These are phyloP conservation scores for Rhopalosiphum maidis DNA, from an alignment of 1,140 invertebrate species.

Conservation along the genomic window DNA sequence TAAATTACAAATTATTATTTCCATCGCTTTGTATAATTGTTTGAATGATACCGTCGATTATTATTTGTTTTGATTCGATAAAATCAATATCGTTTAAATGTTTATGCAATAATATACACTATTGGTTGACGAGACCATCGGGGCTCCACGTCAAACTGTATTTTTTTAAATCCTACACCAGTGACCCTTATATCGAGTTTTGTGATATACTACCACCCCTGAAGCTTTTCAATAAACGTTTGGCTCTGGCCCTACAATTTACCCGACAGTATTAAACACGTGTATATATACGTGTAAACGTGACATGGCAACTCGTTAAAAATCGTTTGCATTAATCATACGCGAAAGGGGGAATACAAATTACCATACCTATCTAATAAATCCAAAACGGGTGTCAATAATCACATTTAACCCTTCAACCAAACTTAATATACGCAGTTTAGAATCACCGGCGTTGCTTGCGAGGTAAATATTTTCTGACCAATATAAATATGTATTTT, in stretches of 20 bases:
- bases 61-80: background rate
- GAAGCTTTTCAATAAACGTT: background rate
- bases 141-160: background rate
- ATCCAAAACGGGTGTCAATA: background rate
- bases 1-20: background rate
- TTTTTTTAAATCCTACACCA: background rate
- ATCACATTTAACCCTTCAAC: background rate
- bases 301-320: background rate
- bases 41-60: background rate
- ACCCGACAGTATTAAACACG: background rate
- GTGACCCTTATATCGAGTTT: background rate
- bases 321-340: background rate
- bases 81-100: background rate
- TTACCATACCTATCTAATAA: background rate
- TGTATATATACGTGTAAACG: background rate
- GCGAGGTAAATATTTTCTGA: background rate
- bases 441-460: background rate
- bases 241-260: background rate
- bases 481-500: background rate
- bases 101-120: background rate
- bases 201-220: background rate
- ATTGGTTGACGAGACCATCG: background rate
- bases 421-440: background rate
- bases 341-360: background rate
- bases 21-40: background rate